Evolutionary conservation across 1,140 invertebrate genomes (phyloP), one percentile per base, ranked within the genome.

Genomic region (Eriocheir sinensis): DNA sequence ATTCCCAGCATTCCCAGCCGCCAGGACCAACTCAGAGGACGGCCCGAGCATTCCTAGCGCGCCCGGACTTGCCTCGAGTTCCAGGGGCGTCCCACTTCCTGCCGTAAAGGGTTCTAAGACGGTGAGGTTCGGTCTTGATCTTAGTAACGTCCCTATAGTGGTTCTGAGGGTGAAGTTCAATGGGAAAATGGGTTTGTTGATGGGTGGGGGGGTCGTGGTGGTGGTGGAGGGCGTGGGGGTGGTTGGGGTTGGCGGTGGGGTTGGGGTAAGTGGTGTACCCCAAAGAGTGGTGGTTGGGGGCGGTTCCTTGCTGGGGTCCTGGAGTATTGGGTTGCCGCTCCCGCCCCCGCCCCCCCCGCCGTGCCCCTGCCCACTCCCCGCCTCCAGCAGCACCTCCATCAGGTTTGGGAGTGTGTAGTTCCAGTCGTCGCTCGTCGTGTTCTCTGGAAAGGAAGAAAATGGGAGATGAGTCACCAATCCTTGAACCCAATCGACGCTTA

Each of bases 401-500:
- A 94, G 72, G 34, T 94, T 94, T 6, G 93, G 93, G 0, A 94
- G 72, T 15, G 93, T 94, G 88, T 94, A 94, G 60, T 94, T 94
- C 93, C 93, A 94, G 88, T 89, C 93, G 36, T 94, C 93, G 41
- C 86, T 90, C 0, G 93, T 94, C 48, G 93, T 94, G 30, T 94
- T 94, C 72, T 94, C 93, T 94, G 93, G 3, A 89, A 89, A 0
- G 3, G 81, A 6, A 34, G 21, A 79, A 12, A 21, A 34, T 30
- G 27, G 89, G 30, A 12, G 41, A 15, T 72, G 6, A 85, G 12
- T 93, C 27, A 12, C 27, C 2, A 80, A 44, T 21, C 40, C 80
- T 30, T 0, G n/a, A 2, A n/a, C n/a, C n/a, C n/a, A n/a, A n/a
- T n/a, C n/a, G n/a, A n/a, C n/a, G n/a, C n/a, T 17, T 30, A 79